These are phyloP conservation scores for Dromas ardeola DNA, from an alignment of 2,113 vertebrate species.

Conservation along the genomic window DNA sequence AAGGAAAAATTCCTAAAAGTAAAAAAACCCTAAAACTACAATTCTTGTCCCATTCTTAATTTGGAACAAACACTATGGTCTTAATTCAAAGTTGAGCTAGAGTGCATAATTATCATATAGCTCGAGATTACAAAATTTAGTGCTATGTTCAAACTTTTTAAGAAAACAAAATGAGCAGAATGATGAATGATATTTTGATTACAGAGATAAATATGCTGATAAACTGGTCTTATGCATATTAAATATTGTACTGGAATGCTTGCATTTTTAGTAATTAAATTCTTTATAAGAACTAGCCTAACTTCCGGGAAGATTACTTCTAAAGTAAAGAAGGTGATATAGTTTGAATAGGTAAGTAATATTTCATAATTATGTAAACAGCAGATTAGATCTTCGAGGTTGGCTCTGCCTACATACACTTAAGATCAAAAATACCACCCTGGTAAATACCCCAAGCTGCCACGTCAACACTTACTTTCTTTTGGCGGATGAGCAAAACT, in stretches of 20 bases:
- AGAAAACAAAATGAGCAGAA: constrained; percentile 49
- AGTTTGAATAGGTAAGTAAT: background rate
- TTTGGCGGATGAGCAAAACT: background rate
- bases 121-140: constrained; percentile 36
- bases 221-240: constrained; percentile 57
- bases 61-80: background rate
- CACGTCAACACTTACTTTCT: background rate
- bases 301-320: background rate
- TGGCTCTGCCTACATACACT: background rate
- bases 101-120: background rate
- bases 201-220: constrained; percentile 52
- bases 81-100: constrained; percentile 7
- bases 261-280: constrained; percentile 36
- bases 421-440: background rate
- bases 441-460: background rate
- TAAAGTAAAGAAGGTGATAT: background rate
- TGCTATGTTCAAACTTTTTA: constrained; percentile 60
- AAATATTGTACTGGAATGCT: background rate
- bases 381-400: background rate
- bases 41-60: background rate
- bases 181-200: constrained; percentile 67
- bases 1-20: background rate
- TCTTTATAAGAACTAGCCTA: constrained; percentile 52
- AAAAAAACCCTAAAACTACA: background rate
- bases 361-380: background rate